Evolutionary conservation across 2,113 vertebrate species (phyloP), one percentile per base, ranked within the genome.

Genomic region (Tragelaphus strepsiceros): DNA sequence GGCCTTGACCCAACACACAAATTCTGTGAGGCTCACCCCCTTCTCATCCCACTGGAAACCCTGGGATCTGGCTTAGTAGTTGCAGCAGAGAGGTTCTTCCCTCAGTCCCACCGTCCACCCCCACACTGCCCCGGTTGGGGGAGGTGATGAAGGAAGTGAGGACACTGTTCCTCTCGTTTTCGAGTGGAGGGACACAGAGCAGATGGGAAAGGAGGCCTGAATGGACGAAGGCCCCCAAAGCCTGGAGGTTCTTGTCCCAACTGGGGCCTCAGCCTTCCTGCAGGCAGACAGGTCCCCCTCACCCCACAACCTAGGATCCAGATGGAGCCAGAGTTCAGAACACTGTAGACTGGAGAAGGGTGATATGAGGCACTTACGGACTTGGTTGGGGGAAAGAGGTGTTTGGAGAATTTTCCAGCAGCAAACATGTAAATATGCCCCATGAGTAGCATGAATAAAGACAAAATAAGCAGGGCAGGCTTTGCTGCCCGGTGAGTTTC

Each of bases 171-270:
- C 39, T 26, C 67, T 49, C 28, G 32, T 17, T 49, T 82, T 39
- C 1, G 1, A 56, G 16, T 0, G 8, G 56, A 83, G 30, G 61
- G 64, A 53, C 16, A 54, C 32, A 6, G 39, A 21, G 82, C 10
- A 22, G 9, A 22, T 5, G 39, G n/a, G 51, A 51, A 16, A 61
- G 21, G 87, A 74, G 19, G 12, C 26, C 30, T 5, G 3, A 4
- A 8, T 5, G 43, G 61, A n/a, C 8, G 24, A 43, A 84, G 53
- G 32, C 51, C 51, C 51, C 51, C 6, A 10, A 46, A 67, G 51
- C 49, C 43, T 35, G 43, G 89, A 30, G 49, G 58, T 46, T 15
- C 82, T 61, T 39, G 11, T 14, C 1, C 0, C 0, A 0, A 10
- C 74, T 4, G 32, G 15, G 22, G 85, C 67, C 53, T 32, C 58